Conservation (phyloP, 2,888 invertebrate species). For the Drosophila recens region DNA sequence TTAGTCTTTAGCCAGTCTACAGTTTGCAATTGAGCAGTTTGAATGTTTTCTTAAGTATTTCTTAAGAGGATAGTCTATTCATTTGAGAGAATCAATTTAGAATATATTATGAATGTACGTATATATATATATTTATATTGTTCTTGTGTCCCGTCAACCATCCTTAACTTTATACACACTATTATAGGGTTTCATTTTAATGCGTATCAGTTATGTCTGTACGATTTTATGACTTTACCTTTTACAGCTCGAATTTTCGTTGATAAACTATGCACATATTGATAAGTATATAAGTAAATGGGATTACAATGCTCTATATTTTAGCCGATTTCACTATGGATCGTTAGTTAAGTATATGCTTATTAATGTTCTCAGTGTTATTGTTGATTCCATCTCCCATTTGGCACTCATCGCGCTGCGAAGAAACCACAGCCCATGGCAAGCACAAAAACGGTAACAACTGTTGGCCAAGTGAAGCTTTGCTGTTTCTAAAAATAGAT, state of each 20-base stretch:
- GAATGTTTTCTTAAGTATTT: conserved; percentile 28
- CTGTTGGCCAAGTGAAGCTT: conserved; percentile 85
- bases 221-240: conserved; percentile 62
- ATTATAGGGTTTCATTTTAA: conserved; percentile 19
- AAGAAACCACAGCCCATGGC: conserved; percentile 85
- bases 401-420: conserved; percentile 84
- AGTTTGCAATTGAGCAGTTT: conserved; percentile 69
- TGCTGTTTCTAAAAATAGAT: conserved; percentile 81
- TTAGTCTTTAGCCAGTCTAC: conserved; percentile 75
- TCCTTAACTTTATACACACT: conserved; percentile 50
- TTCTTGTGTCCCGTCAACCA: conserved; percentile 80
- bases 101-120: conserved; percentile 28
- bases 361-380: conserved; percentile 8
- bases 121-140: conserved; percentile 64
- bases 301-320: conserved; percentile 33
- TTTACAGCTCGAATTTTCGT: conserved; percentile 33
- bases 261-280: conserved; percentile 23
- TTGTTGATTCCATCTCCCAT: neutral
- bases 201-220: conserved; percentile 30
- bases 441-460: conserved; percentile 85
- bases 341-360: conserved; percentile 45
- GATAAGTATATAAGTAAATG: conserved; percentile 27
- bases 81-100: conserved; percentile 41
- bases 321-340: conserved; percentile 64
- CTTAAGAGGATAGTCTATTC: conserved; percentile 45